Evolutionary conservation across 2,888 invertebrate species (phyloP).

Genomic region (Macrosoma leucophasiata): DNA sequence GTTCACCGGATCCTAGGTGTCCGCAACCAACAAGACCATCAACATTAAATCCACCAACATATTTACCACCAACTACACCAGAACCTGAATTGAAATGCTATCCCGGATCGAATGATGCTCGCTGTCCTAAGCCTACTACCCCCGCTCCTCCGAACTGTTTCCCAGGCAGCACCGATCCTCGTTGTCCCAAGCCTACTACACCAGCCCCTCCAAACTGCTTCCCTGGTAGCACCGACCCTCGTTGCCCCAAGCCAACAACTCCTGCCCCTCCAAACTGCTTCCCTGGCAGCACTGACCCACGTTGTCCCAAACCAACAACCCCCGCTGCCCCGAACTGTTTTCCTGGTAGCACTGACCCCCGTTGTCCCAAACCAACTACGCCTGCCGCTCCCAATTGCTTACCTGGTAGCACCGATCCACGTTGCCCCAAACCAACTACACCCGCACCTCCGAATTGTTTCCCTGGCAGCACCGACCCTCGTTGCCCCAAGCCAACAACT

Average conservation of each 20-base stretch:
- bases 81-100: slow-evolving; percentile 32
- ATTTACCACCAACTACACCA: slow-evolving; percentile 17
- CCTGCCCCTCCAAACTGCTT: too few species aligned
- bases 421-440: slow-evolving; percentile 29
- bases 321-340: slow-evolving; percentile 24
- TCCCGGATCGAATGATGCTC: slow-evolving; percentile 41
- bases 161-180: slow-evolving; percentile 30
- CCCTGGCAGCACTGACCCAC: slow-evolving; percentile 35
- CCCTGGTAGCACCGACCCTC: slow-evolving; percentile 21
- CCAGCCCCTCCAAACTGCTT: slow-evolving; percentile 18
- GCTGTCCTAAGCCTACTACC: slow-evolving; percentile 32
- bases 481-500: too few species aligned
- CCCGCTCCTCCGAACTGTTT: slow-evolving; percentile 19
- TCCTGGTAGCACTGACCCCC: slow-evolving; percentile 41
- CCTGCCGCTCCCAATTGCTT: slow-evolving; percentile 26
- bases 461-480: slow-evolving; percentile 21
- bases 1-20: slow-evolving; percentile 29
- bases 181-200: slow-evolving; percentile 31
- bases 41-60: slow-evolving; percentile 12
- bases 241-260: slow-evolving; percentile 24
- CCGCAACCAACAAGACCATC: slow-evolving; percentile 22
- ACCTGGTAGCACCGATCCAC: slow-evolving; percentile 29
- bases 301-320: slow-evolving; percentile 34
- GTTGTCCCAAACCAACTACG: slow-evolving; percentile 30
- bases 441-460: slow-evolving; percentile 23